Evolutionary conservation across 37 sponge, comb jelly and placozoan genomes (phyloP).

Genomic region (Agelas oroides): DNA sequence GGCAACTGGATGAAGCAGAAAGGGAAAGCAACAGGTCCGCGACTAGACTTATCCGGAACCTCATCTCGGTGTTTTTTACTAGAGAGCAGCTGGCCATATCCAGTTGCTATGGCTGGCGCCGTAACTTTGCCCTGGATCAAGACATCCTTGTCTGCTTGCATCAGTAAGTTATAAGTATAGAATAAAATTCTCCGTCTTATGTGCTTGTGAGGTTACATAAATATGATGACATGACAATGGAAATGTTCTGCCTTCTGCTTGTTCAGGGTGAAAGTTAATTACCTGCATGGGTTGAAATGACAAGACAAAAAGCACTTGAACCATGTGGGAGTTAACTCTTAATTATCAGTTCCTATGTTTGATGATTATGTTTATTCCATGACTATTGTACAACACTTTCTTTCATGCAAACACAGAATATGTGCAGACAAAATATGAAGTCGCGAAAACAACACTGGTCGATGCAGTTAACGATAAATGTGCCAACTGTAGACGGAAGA

Average conservation of each 20-base stretch:
- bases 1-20: conserved; percentile 51
- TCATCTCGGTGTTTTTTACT: conserved; percentile 30
- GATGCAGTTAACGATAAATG: conserved; percentile 56
- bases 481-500: conserved; percentile 45
- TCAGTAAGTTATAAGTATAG: conserved; percentile 21
- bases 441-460: conserved; percentile 20
- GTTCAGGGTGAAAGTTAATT: no score
- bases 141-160: conserved; percentile 30
- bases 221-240: no score
- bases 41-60: conserved; percentile 26
- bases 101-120: conserved; percentile 28
- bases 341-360: no score
- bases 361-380: no score
- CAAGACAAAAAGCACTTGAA: no score
- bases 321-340: no score
- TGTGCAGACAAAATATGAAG: conserved; percentile 19
- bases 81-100: conserved; percentile 11
- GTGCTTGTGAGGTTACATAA: no score
- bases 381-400: background rate
- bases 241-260: no score
- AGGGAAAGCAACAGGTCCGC: conserved; percentile 16
- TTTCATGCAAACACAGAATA: background rate
- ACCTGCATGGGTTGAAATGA: no score
- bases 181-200: background rate
- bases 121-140: conserved; percentile 15